Evolutionary conservation across 2,113 vertebrate species (phyloP).

Genomic region (Pseudorasbora parva): DNA sequence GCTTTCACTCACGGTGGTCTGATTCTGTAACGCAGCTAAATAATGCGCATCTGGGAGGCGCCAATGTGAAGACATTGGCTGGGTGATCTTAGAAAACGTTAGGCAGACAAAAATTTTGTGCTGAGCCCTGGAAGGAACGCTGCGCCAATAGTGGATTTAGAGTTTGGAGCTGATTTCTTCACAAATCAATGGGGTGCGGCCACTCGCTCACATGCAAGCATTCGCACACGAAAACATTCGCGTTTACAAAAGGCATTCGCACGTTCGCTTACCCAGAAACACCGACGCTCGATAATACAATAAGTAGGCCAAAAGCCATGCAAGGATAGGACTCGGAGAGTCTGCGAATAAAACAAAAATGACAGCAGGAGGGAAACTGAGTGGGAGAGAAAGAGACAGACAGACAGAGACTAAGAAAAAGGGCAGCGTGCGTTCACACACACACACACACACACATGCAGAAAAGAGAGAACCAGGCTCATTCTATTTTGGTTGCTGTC

Average conservation of each 20-base stretch:
- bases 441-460: neutral
- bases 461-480: constrained; percentile 37
- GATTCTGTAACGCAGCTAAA: neutral
- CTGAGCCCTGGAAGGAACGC: constrained; percentile 9
- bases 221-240: constrained; percentile 9
- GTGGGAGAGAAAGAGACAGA: constrained; percentile 38
- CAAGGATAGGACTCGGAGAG: constrained; percentile 67
- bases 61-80: constrained; percentile 40
- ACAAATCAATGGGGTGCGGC: constrained; percentile 53
- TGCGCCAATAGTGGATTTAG: constrained; percentile 39
- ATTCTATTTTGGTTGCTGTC: constrained; percentile 59
- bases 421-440: neutral
- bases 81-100: constrained; percentile 43
- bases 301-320: constrained; percentile 79
- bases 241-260: constrained; percentile 8
- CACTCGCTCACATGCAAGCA: constrained; percentile 27
- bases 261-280: constrained; percentile 22
- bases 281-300: constrained; percentile 61
- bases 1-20: constrained; percentile 21
- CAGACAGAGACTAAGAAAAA: constrained; percentile 35
- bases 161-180: constrained; percentile 48
- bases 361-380: constrained; percentile 13
- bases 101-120: constrained; percentile 7
- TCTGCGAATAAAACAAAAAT: constrained; percentile 12
- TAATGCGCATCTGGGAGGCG: neutral